These are phyloP conservation scores for Myrmophylax atrothorax DNA, from an alignment of 2,113 vertebrate genomes.

Conservation along the genomic window DNA sequence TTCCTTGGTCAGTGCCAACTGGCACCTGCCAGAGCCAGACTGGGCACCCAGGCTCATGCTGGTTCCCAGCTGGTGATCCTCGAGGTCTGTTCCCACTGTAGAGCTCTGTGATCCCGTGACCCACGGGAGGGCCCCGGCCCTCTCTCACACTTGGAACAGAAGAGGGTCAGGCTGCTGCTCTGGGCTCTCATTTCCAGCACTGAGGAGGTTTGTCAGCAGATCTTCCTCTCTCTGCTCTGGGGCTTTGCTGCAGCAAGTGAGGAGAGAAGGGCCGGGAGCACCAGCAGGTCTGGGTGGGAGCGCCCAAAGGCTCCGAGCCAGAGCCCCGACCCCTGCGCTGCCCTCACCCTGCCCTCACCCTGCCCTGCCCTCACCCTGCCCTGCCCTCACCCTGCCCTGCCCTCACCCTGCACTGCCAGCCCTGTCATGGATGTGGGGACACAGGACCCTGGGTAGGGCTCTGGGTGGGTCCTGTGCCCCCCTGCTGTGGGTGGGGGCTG, in stretches of 20 bases:
- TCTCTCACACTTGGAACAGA: neutral
- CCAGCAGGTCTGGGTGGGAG: fast-evolving
- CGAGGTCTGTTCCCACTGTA: neutral
- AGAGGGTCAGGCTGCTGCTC: neutral
- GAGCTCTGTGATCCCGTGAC: neutral
- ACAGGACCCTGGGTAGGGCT: too few species aligned
- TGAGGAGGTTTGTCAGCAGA: neutral
- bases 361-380: too few species aligned
- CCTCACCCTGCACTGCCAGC: too few species aligned
- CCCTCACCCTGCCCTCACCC: too few species aligned
- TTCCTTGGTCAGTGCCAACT: neutral
- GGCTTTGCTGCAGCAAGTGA: neutral
- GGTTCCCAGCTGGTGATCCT: neutral
- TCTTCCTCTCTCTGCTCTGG: neutral
- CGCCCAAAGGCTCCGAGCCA: neutral
- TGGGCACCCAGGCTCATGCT: neutral
- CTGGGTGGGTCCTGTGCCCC: too few species aligned
- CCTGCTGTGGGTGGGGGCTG: too few species aligned
- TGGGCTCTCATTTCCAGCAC: neutral
- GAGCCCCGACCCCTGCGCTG: neutral
- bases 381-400: too few species aligned
- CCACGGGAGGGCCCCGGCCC: too few species aligned
- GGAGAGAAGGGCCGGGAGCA: fast-evolving
- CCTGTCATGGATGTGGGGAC: too few species aligned
- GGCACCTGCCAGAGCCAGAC: too few species aligned